These are phyloP conservation scores for western clawed frog (Xenopus tropicalis) DNA, from an alignment of 2,113 vertebrate genomes.

Conservation along the genomic window UCB_Xtro_10.0 CM004448.2:86618501-86619000, in stretches of 20 bases:
- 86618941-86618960: conserved; percentile 37
- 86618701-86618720: too few species aligned
- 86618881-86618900: conserved; percentile 26
- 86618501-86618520: too few species aligned
- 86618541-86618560: too few species aligned
- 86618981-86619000: neutral
- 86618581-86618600: too few species aligned
- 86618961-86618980: conserved; percentile 17
- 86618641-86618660: too few species aligned
- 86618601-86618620: too few species aligned
- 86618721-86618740: neutral
- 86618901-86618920: conserved; percentile 45
- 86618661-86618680: too few species aligned
- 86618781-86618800: conserved; percentile 64
- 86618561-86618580: too few species aligned
- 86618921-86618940: conserved; percentile 32
- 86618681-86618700: too few species aligned
- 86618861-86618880: conserved; percentile 30
- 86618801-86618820: conserved; percentile 45
- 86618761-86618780: conserved; percentile 25
- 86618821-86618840: conserved; percentile 22
- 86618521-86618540: too few species aligned
- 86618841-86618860: conserved; percentile 37
- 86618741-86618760: conserved; percentile 4
- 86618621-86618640: too few species aligned